These are phyloP conservation scores for Delphinapterus leucas DNA, from an alignment of 2,113 vertebrate genomes.

Conservation along the genomic window DNA sequence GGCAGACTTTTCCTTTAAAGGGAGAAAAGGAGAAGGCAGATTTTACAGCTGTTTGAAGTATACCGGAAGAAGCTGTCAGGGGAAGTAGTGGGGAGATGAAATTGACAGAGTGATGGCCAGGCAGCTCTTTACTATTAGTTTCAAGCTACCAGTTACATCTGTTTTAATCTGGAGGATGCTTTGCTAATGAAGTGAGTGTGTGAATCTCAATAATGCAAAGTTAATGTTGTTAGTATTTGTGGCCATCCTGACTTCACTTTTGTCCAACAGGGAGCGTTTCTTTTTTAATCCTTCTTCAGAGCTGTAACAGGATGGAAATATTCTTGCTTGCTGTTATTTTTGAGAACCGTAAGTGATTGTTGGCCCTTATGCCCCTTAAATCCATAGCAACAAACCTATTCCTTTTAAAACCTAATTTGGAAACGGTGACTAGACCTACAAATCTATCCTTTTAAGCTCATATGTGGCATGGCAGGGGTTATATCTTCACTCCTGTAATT, in stretches of 20 bases:
- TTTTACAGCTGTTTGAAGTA: conserved; percentile 55
- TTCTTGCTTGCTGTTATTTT: conserved; percentile 50
- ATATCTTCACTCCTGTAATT: conserved; percentile 62
- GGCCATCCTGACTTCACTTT: conserved; percentile 25
- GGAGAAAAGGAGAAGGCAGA: neutral
- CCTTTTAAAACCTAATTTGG: conserved; percentile 71
- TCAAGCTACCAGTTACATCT: conserved; percentile 50
- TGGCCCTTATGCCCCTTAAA: conserved; percentile 69
- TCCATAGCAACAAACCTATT: conserved; percentile 59
- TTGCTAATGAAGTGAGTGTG: neutral
- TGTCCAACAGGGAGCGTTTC: neutral
- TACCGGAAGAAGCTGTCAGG: conserved; percentile 42
- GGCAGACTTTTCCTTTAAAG: conserved; percentile 41
- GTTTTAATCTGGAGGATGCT: conserved; percentile 50
- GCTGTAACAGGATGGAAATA: conserved; percentile 53
- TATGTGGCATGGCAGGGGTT: neutral
- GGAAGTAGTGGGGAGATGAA: neutral
- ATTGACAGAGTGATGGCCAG: conserved; percentile 22
- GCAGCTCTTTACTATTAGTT: conserved; percentile 34
- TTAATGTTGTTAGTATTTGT: conserved; percentile 24
- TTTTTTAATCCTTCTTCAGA: neutral
- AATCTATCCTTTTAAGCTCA: conserved; percentile 42
- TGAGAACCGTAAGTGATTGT: conserved; percentile 54
- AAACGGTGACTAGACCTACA: conserved; percentile 36
- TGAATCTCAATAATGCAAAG: conserved; percentile 11